These are phyloP conservation scores for Limonius californicus DNA, from an alignment of 1,140 invertebrate genomes.

Conservation along the genomic window DNA sequence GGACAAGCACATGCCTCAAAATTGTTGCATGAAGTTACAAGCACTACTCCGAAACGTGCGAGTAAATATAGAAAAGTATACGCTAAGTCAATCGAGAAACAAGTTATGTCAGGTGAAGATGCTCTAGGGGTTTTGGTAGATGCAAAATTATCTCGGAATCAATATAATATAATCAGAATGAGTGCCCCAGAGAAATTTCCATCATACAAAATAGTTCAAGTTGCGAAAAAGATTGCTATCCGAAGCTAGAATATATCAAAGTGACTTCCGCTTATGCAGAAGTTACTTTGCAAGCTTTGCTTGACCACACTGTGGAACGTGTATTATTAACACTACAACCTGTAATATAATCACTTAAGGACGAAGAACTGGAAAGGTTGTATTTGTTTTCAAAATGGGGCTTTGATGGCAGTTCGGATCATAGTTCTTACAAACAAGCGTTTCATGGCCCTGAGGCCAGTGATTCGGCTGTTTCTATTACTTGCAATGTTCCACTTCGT, in stretches of 20 bases:
- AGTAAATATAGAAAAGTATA: background rate
- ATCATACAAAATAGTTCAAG: too few species aligned
- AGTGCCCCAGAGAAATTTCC: constrained; percentile 6
- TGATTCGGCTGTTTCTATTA: background rate
- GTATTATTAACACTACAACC: background rate
- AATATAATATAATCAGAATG: too few species aligned
- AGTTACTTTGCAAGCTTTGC: constrained; percentile 7
- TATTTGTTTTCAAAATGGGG: too few species aligned
- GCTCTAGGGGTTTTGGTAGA: background rate
- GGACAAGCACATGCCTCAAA: background rate
- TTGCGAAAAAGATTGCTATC: constrained; percentile 9
- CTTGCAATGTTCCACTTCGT: constrained; percentile 4
- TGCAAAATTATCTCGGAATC: too few species aligned
- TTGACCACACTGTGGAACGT: background rate
- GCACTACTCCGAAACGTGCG: background rate
- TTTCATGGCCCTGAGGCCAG: background rate
- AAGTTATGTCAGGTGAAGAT: background rate
- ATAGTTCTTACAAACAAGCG: too few species aligned
- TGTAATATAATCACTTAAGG: background rate
- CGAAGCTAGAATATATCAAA: background rate
- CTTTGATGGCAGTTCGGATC: too few species aligned
- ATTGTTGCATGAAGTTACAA: background rate
- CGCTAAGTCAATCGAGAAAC: background rate
- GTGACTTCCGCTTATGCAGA: background rate
- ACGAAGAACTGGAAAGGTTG: background rate